These are phyloP conservation scores for Telmatherina bonti DNA, from an alignment of 2,797 vertebrate species.

Conservation along the genomic window DNA sequence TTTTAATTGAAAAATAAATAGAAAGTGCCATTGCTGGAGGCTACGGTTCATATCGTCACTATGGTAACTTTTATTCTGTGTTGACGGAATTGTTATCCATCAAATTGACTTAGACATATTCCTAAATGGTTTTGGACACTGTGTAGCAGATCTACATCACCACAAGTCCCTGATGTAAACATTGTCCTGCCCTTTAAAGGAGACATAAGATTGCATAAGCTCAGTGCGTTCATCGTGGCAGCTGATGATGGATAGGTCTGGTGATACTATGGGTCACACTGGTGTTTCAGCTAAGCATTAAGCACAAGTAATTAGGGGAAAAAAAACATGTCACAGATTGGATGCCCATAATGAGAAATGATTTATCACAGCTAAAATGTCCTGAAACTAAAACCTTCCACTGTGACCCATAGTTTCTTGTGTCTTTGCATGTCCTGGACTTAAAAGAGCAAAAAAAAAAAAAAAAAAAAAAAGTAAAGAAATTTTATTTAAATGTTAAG, in stretches of 20 bases:
- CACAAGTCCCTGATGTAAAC: constrained; percentile 39
- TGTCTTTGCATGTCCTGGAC: no score
- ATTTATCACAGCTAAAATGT: constrained; percentile 24
- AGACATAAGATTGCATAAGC: constrained; percentile 34
- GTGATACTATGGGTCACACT: constrained; percentile 23
- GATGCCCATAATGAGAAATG: constrained; percentile 28
- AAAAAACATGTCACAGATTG: constrained; percentile 26
- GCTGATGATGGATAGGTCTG: constrained; percentile 36
- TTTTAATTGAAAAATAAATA: constrained; percentile 77
- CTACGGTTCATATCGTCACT: constrained; percentile 30
- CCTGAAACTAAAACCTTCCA: constrained; percentile 28
- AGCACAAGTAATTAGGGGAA: constrained; percentile 41
- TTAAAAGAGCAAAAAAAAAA: no score
- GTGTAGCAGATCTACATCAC: background rate
- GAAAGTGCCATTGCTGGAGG: constrained; percentile 52
- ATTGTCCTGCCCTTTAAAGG: constrained; percentile 26
- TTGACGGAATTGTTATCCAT: constrained; percentile 50
- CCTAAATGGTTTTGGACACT: constrained; percentile 15
- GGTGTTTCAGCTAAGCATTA: constrained; percentile 11
- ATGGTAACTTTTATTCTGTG: constrained; percentile 11
- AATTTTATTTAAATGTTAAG: no score
- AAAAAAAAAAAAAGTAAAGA: no score
- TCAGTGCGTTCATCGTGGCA: constrained; percentile 10
- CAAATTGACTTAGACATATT: constrained; percentile 18
- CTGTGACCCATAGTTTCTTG: background rate